Percentiles rank a stretch among this genome's conserved stretches.
phyloP scores from a whole-genome alignment of 2,888 invertebrate species.

The Stenotaenia linearis region DNA sequence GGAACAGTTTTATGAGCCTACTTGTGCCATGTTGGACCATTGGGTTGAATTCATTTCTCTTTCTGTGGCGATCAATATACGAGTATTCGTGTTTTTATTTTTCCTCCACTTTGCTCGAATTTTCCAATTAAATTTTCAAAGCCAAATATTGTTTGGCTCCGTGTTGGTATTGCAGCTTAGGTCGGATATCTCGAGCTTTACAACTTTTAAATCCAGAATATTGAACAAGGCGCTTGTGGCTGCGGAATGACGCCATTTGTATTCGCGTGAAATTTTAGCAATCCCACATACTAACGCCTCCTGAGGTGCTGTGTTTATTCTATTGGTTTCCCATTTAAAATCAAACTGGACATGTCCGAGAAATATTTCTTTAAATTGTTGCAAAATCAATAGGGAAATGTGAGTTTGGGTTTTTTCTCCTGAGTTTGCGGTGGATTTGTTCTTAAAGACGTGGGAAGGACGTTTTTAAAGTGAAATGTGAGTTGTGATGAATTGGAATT shows the following conservation, averaged over 20 bases:
- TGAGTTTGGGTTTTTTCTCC: background rate
- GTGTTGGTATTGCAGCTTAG: background rate
- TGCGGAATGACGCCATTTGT: background rate
- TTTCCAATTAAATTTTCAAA: background rate
- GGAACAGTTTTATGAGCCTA: background rate
- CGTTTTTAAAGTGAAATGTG: too few species aligned
- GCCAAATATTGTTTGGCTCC: background rate
- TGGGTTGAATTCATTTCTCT: background rate
- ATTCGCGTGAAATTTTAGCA: background rate
- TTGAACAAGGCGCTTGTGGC: background rate
- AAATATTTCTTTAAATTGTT: background rate
- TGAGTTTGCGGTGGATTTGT: too few species aligned
- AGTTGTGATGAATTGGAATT: too few species aligned
- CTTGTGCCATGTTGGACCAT: background rate
- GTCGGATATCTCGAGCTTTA: background rate
- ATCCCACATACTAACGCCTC: background rate
- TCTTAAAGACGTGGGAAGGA: too few species aligned
- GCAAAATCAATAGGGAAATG: background rate
- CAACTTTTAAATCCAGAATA: background rate
- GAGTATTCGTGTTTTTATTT: background rate
- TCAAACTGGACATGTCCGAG: background rate
- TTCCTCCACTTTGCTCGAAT: background rate
- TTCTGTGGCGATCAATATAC: background rate
- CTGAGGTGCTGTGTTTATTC: background rate
- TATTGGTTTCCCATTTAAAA: background rate